Conservation (phyloP, 2,888 invertebrate species). For the Dicyrtomina minuta region DNA sequence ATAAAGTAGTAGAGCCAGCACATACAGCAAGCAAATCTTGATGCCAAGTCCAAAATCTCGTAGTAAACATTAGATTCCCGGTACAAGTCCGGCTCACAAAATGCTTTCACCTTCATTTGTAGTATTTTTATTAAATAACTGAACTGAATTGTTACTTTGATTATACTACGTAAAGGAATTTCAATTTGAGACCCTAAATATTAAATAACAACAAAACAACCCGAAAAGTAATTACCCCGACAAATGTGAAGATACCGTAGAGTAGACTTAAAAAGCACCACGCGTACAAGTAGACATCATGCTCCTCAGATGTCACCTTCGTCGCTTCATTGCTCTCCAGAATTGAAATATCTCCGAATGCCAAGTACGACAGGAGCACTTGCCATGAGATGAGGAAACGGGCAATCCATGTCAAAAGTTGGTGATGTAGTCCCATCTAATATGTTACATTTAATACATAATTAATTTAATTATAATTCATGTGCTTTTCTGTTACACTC, state of each 20-base stretch:
- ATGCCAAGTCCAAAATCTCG: slow-evolving; percentile 6
- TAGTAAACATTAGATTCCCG: slow-evolving; percentile 8
- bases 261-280: not conserved
- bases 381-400: not conserved
- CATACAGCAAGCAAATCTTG: not conserved
- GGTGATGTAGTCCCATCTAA: not conserved
- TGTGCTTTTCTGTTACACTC: not conserved
- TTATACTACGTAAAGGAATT: too few relatives aligned
- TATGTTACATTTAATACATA: not conserved
- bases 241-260: slow-evolving; percentile 10
- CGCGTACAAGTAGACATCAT: not conserved
- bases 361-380: not conserved
- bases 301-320: not conserved
- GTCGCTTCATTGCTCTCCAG: not conserved
- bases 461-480: not conserved
- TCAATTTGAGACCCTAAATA: too few relatives aligned
- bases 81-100: slow-evolving; percentile 12
- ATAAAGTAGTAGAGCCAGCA: slow-evolving; percentile 23
- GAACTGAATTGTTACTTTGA: too few relatives aligned
- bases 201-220: too few relatives aligned
- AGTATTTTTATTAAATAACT: too few relatives aligned
- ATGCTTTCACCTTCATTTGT: too few relatives aligned
- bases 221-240: too few relatives aligned
- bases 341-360: not conserved
- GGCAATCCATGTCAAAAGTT: not conserved